Conservation (phyloP, 2,888 invertebrate species). For the Epinotia bilunana region DNA sequence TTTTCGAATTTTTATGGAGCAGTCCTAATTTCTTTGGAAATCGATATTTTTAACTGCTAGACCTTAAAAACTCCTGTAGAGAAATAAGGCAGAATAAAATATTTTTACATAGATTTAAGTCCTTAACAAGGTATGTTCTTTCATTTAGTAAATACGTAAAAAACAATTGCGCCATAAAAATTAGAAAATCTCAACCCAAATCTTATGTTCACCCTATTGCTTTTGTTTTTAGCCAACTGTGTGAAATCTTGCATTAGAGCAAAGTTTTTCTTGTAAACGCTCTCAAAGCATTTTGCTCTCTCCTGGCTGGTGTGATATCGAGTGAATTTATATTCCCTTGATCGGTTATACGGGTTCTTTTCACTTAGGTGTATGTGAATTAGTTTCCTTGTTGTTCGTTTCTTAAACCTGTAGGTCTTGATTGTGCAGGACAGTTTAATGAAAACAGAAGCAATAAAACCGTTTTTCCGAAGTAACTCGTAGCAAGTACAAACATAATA, state of each 20-base stretch:
- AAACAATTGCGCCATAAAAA: too few relatives aligned
- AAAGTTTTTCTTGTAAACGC: not conserved
- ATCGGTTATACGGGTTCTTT: constrained; percentile 7
- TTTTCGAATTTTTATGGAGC: too few relatives aligned
- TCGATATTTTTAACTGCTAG: too few relatives aligned
- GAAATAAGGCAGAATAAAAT: too few relatives aligned
- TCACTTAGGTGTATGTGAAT: not conserved
- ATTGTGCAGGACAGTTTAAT: not conserved
- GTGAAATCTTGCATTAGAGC: not conserved
- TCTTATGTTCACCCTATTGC: not conserved
- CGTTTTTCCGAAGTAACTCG: not conserved
- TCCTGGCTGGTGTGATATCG: not conserved
- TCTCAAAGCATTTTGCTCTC: constrained; percentile 10
- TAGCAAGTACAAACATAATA: not conserved
- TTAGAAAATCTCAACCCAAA: too few relatives aligned
- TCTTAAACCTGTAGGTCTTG: not conserved
- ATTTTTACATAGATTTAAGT: too few relatives aligned
- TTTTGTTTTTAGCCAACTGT: not conserved
- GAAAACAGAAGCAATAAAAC: not conserved
- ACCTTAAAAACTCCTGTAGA: too few relatives aligned
- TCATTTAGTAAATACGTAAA: too few relatives aligned
- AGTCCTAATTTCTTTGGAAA: too few relatives aligned
- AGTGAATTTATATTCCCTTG: constrained; percentile 1
- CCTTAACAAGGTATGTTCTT: too few relatives aligned
- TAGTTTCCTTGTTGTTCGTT: not conserved